Percentiles rank a stretch among this genome's conserved stretches.
phyloP scores from a whole-genome alignment of 2,888 invertebrate species.

The Alloplasta piceator region DNA sequence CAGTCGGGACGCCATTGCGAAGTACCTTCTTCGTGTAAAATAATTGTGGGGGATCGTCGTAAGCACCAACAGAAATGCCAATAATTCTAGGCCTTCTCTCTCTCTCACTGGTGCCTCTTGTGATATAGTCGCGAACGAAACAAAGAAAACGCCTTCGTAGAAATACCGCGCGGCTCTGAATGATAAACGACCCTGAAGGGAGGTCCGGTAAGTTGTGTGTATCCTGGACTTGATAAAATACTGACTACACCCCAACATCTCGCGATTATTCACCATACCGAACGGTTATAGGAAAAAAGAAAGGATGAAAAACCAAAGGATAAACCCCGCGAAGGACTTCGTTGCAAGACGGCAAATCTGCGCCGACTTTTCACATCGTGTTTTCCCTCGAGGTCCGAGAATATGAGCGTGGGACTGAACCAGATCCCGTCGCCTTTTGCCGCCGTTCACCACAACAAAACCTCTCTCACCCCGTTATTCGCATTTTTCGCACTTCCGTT shows the following conservation, averaged over 20 bases:
- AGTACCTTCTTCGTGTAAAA: constrained; percentile 1
- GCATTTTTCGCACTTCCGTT: constrained; percentile 59
- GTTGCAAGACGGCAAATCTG: not conserved
- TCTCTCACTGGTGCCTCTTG: not conserved
- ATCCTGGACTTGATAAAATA: constrained; percentile 30
- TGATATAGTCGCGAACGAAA: constrained; percentile 15
- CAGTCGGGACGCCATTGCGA: too few species aligned
- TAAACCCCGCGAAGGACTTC: constrained; percentile 13
- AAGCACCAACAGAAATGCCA: constrained; percentile 14
- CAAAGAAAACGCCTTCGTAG: constrained; percentile 8
- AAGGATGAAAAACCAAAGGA: not conserved
- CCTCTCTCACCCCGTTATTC: constrained; percentile 46
- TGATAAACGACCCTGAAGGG: constrained; percentile 28
- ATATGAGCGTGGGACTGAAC: constrained; percentile 64
- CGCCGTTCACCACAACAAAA: constrained; percentile 39
- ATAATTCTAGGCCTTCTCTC: constrained; percentile 2
- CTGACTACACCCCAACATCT: constrained; percentile 37
- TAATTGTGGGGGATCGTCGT: not conserved
- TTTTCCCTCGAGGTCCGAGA: not conserved
- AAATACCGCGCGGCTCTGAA: not conserved
- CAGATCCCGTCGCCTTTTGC: constrained; percentile 21
- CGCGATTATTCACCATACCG: constrained; percentile 12
- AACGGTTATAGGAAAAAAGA: not conserved
- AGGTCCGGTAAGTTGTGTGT: constrained; percentile 40
- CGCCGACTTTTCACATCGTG: not conserved